Conservation (phyloP, 2,113 vertebrate genomes). For the Macrotus californicus region DNA sequence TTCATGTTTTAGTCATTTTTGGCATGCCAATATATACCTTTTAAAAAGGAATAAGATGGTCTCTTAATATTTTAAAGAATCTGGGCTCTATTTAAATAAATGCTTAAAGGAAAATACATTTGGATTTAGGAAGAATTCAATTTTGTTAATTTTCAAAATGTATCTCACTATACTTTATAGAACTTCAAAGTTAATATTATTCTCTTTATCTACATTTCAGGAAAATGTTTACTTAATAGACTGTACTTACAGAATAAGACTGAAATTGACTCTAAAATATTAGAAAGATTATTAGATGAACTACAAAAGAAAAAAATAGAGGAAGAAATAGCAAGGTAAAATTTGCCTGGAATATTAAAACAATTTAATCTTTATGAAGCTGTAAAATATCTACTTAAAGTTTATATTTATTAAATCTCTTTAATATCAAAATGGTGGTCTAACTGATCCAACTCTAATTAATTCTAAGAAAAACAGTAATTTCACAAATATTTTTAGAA, state of each 20-base stretch:
- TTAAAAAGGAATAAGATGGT: not conserved
- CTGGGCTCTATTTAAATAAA: not conserved
- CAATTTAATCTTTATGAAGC: not conserved
- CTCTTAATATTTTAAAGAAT: slow-evolving; percentile 20
- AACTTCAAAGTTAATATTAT: slow-evolving; percentile 38
- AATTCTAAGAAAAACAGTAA: not conserved
- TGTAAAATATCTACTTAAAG: not conserved
- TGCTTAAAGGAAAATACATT: not conserved
- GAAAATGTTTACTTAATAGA: slow-evolving; percentile 72
- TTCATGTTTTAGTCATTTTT: slow-evolving; percentile 43
- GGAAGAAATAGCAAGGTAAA: slow-evolving; percentile 74
- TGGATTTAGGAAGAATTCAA: not conserved
- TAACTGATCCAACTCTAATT: not conserved
- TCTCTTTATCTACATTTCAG: slow-evolving; percentile 72
- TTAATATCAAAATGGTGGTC: not conserved
- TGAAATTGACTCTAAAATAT: slow-evolving; percentile 78
- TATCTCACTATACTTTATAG: not conserved
- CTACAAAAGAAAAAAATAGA: slow-evolving; percentile 68
- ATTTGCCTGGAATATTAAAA: not conserved
- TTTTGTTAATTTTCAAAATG: slow-evolving; percentile 16
- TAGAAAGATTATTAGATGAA: slow-evolving; percentile 76
- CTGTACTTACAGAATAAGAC: slow-evolving; percentile 74
- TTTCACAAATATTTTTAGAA: not conserved
- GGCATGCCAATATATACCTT: not conserved
- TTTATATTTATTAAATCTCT: not conserved